Conservation (phyloP, 2,113 vertebrate genomes). For the Centropus bengalensis region DNA sequence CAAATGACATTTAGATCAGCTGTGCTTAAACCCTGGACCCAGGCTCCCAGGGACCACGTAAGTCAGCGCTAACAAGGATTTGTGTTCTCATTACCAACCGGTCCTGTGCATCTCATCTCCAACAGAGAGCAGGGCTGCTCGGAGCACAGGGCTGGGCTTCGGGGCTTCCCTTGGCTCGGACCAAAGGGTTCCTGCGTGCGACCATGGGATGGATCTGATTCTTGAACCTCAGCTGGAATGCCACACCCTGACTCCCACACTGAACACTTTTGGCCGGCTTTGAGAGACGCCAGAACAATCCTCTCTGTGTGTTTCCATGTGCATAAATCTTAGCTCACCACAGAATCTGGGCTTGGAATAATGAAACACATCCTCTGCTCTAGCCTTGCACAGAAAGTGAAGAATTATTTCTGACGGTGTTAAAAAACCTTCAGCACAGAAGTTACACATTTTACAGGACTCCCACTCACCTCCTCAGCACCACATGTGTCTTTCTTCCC, state of each 20-base stretch:
- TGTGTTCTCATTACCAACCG: background rate
- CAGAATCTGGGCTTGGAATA: background rate
- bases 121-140: background rate
- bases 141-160: background rate
- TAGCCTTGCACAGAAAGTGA: background rate
- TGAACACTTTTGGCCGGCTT: background rate
- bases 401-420: constrained; percentile 7
- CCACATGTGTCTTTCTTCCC: constrained; percentile 11
- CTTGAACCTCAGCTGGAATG: background rate
- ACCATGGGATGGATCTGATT: background rate
- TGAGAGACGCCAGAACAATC: background rate
- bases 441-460: constrained; percentile 17
- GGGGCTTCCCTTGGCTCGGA: background rate
- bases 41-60: background rate
- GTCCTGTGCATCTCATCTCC: background rate
- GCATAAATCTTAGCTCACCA: background rate
- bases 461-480: constrained; percentile 61
- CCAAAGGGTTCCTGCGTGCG: background rate
- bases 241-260: background rate
- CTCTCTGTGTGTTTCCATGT: background rate
- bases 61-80: background rate
- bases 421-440: background rate
- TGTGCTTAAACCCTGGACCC: background rate
- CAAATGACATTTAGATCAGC: background rate
- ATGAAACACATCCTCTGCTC: background rate